Evolutionary conservation across 2,797 vertebrate genomes (phyloP).

Genomic region (Meriones psammophilus): DNA sequence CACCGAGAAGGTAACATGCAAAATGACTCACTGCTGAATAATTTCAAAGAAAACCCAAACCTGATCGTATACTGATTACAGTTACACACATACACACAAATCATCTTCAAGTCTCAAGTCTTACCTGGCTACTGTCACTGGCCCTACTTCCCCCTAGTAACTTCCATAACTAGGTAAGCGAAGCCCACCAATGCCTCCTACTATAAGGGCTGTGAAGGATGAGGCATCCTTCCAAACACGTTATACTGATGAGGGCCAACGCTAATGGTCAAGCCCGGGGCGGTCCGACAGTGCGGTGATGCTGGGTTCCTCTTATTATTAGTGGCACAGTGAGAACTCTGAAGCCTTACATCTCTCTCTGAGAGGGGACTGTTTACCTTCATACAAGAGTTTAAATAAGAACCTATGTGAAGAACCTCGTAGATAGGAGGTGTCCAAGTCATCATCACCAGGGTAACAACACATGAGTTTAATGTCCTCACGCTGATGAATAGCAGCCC

Average conservation of each 20-base stretch:
- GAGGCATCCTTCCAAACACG: neutral
- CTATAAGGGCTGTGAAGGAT: neutral
- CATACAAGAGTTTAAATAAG: neutral
- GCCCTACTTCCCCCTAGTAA: neutral
- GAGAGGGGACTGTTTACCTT: neutral
- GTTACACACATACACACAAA: neutral
- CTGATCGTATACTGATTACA: neutral
- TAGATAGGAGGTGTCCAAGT: neutral
- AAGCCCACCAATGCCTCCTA: neutral
- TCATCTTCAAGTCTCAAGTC: neutral
- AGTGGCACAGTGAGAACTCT: neutral
- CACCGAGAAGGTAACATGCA: neutral
- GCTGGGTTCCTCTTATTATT: neutral
- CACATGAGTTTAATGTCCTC: neutral
- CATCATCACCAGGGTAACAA: neutral
- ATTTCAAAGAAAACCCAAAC: constrained; percentile 28
- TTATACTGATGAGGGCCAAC: accelerated
- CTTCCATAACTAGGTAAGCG: neutral
- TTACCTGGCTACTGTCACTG: neutral
- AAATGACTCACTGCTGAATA: neutral
- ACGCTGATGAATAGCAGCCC: neutral
- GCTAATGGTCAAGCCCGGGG: neutral
- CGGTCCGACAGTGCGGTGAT: accelerated
- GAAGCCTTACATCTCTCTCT: neutral
- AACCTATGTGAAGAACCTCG: neutral